Base-by-base conservation (phyloP, 1,140 invertebrate genomes). In the Melanaphis sacchari region DNA sequence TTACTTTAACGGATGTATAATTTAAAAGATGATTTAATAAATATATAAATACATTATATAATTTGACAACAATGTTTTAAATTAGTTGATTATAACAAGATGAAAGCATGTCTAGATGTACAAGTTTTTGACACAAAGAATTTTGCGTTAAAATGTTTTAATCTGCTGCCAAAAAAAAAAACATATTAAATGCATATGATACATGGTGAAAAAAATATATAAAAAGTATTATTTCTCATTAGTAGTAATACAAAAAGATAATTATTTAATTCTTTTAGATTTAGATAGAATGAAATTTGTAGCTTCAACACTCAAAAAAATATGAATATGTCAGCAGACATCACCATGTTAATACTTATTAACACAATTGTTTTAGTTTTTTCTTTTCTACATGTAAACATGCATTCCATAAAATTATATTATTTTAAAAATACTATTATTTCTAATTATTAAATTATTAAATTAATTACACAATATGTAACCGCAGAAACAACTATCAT, bases 81-180 rank as follows among this genome's bases (percentile, higher is more conserved):
- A 90, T 41, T 90, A 41, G 26, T 66, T n/a, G n/a, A n/a, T n/a
- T 54, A 90, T 90, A 59, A 89, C 87, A 89, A 89, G 49, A 90
- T 40, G 38, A 90, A 90, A 59, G 52, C 38, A 90, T 66, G 26
- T 40, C 52, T 66, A 90, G 38, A 90, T 90, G n/a, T 59, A 90
- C 26, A 66, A 90, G 87, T 52, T 90, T 7, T 90, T 66, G 66
- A 90, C 89, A 90, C 52, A 89, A 54, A 66, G 89, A 90, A 90
- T 38, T 66, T 54, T 54, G 89, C 6, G 6, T 6, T 15, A 66
- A 90, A 90, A 41, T 66, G 18, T 66, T 66, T 89, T 90, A n/a
- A 40, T n/a, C 88, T 66, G 52, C 66, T 40, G n/a, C 26, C 38
- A 66, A 26, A n/a, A n/a, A n/a, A n/a, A 90, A 90, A 66, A 90